Evolutionary conservation across 2,113 vertebrate species (phyloP).

Genomic region (Stomatorhinus ivindoensis): DNA sequence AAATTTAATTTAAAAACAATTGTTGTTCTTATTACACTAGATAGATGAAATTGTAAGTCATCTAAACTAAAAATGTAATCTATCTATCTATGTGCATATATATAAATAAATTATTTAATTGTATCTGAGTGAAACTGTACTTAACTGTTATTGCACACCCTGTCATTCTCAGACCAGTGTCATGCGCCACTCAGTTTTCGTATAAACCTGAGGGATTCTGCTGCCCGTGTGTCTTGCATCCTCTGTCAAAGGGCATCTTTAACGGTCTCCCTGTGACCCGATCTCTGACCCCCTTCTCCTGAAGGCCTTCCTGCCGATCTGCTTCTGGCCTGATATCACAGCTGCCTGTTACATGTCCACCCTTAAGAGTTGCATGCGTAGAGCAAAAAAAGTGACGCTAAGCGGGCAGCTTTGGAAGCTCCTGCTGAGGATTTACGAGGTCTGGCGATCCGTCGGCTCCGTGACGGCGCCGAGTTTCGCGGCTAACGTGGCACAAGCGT

Average conservation of each 20-base stretch:
- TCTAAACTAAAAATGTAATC: not conserved
- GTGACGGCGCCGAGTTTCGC: not conserved
- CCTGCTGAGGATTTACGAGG: not conserved
- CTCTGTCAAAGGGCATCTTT: not conserved
- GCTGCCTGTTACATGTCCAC: not conserved
- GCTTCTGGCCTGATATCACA: conserved; percentile 5
- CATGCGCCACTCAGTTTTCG: not conserved
- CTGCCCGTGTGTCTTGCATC: not conserved
- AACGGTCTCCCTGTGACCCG: not conserved
- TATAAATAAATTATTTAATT: too few species aligned
- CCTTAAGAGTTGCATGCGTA: not conserved
- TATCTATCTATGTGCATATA: too few species aligned
- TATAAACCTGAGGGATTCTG: not conserved
- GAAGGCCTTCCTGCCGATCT: not conserved
- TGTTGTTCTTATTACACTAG: not conserved
- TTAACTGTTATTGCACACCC: not conserved
- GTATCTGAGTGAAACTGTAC: not conserved
- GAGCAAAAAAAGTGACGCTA: not conserved
- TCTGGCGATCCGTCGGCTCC: too few species aligned
- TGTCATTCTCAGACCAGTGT: not conserved
- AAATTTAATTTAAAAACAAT: not conserved
- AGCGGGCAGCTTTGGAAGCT: not conserved
- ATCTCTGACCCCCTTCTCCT: not conserved
- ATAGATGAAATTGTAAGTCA: not conserved
- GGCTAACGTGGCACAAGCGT: not conserved